Evolutionary conservation across 37 sponge, comb jelly and placozoan species (phyloP).

Genomic region (Diacarnus erythraeanus): DNA sequence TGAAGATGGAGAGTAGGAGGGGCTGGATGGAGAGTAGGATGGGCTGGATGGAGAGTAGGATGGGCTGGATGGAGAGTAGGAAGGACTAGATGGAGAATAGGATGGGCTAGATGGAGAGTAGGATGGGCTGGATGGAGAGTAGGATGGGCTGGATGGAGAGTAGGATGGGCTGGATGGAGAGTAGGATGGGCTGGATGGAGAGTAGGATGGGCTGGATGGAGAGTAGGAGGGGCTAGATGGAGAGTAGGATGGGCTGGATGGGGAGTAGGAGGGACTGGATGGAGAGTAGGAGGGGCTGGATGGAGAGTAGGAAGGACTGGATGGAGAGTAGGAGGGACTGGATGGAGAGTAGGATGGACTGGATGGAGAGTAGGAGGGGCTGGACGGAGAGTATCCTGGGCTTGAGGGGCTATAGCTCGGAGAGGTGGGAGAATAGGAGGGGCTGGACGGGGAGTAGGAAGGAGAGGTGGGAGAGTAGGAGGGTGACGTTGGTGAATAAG

Average conservation of each 20-base stretch:
- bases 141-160: slow-evolving; percentile 80
- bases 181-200: slow-evolving; percentile 88
- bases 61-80: slow-evolving; percentile 75
- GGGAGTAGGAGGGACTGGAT: slow-evolving; percentile 86
- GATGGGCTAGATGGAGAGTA: slow-evolving; percentile 77
- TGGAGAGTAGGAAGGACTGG: slow-evolving; percentile 85
- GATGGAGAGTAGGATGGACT: slow-evolving; percentile 85
- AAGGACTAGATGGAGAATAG: slow-evolving; percentile 78
- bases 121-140: slow-evolving; percentile 83
- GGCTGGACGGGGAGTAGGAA: slow-evolving; percentile 88
- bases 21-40: slow-evolving; percentile 74
- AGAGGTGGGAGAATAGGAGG: slow-evolving; percentile 88
- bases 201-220: slow-evolving; percentile 86
- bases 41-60: slow-evolving; percentile 74
- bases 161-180: slow-evolving; percentile 84
- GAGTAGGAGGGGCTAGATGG: slow-evolving; percentile 83
- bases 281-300: slow-evolving; percentile 79
- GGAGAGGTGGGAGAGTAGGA: slow-evolving; percentile 87
- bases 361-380: slow-evolving; percentile 88
- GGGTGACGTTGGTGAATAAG: slow-evolving; percentile 92
- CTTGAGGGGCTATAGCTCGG: slow-evolving; percentile 85
- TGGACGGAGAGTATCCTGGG: slow-evolving; percentile 87
- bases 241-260: slow-evolving; percentile 80
- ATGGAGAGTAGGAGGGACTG: slow-evolving; percentile 86
- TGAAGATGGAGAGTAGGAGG: slow-evolving; percentile 69